Evolutionary conservation across 2,797 vertebrate species (phyloP), one percentile per base, ranked within the genome.

Genomic region (Acropternis orthonyx): DNA sequence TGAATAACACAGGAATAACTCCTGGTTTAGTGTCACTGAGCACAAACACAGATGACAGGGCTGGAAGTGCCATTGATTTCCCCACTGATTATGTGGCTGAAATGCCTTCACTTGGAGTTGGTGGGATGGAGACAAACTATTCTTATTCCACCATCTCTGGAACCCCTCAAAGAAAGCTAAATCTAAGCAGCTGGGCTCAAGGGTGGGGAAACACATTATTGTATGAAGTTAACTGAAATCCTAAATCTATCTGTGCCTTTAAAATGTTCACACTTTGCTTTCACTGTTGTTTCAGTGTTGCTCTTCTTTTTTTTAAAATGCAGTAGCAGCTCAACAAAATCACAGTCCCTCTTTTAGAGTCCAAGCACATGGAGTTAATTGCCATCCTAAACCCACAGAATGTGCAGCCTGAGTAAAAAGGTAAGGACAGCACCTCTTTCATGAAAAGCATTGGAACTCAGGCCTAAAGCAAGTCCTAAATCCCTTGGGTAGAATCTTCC

Each of bases 171-270:
- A 34, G 27, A 37, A 78, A 55, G 10, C 5, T 20, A 54, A 54
- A 54, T 14, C 52, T 6, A 1, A 34, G 7, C 15, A 59, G 6
- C 2, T 3, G 1, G 17, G 49, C 6, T 73, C 19, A 28, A 27
- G 12, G 34, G 30, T 22, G 14, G 61, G 10, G 59, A 80, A 79
- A 44, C 1, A 2, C 1, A 7, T 5, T 2, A 0, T 13, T 52
- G 2, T 46, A 66, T 16, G 15, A 76, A 71, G 51, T 36, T 7
- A 84, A 34, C 9, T 23, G 28, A 69, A 55, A 58, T 43, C 16
- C 8, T 72, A 21, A 39, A 88, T 19, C 5, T 26, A 3, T 37
- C 19, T 28, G 6, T 20, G 5, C 14, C 58, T 58, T 61, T 77
- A 21, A 83, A 82, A 32, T 18, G 23, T 34, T 69, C 48, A 49